These are phyloP conservation scores for Drosophila murphyi DNA, from an alignment of 1,140 invertebrate genomes.

Conservation along the genomic window DNA sequence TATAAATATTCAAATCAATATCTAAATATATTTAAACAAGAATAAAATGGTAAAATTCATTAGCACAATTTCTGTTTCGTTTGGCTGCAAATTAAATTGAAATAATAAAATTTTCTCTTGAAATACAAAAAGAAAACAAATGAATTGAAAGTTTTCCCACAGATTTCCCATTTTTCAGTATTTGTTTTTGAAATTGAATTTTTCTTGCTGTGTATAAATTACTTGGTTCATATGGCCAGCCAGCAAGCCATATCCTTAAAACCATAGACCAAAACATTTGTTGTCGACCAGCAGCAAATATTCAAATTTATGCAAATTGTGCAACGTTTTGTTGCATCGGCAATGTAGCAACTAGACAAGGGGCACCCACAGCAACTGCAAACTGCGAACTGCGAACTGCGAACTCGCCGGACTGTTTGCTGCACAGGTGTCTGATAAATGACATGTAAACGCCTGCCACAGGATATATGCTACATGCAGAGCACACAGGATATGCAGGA, in stretches of 20 bases:
- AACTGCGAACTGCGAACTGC: too few species aligned
- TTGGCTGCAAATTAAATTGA: too few species aligned
- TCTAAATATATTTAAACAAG: too few species aligned
- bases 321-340: slow-evolving; percentile 56
- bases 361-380: background rate
- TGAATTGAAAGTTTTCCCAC: too few species aligned
- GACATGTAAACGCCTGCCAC: slow-evolving; percentile 53
- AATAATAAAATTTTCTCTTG: too few species aligned
- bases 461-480: slow-evolving; percentile 28
- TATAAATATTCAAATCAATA: too few species aligned
- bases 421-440: slow-evolving; percentile 76
- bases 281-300: slow-evolving; percentile 12
- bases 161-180: too few species aligned
- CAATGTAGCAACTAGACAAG: background rate
- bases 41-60: too few species aligned
- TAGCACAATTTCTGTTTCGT: too few species aligned
- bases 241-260: background rate
- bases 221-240: background rate
- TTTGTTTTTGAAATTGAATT: too few species aligned
- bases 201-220: background rate
- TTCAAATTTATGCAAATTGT: slow-evolving; percentile 76
- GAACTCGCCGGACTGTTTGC: background rate
- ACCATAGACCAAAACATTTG: slow-evolving; percentile 21
- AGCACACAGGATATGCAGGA: slow-evolving; percentile 33
- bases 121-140: too few species aligned